A percentile compares a stretch with the other conserved stretches of the same genome.
These are phyloP conservation scores for Smutsia temminckii DNA, from an alignment of 2,797 vertebrate genomes.

Conservation along the genomic window DNA sequence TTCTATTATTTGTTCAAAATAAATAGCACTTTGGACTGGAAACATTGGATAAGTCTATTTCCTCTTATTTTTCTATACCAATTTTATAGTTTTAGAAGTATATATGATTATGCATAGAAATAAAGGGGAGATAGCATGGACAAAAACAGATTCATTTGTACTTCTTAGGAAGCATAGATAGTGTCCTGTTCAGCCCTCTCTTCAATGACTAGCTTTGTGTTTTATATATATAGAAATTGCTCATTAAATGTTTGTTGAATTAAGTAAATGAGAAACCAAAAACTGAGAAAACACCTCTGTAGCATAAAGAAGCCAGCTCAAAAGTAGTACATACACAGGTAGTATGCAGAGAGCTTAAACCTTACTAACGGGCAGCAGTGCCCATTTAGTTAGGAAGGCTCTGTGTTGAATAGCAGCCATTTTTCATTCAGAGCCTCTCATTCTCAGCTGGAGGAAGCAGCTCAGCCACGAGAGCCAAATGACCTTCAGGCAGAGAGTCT, in stretches of 20 bases:
- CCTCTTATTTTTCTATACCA: background rate
- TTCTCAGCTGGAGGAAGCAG: background rate
- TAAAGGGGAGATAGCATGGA: background rate
- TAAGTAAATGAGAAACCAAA: constrained; percentile 12
- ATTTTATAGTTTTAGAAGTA: background rate
- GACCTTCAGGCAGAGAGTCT: background rate
- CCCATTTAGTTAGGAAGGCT: background rate
- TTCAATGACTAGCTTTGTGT: background rate
- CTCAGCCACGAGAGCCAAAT: background rate
- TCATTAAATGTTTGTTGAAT: constrained; percentile 6
- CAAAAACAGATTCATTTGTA: background rate
- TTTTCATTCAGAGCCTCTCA: background rate
- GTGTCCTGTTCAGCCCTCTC: constrained; percentile 2
- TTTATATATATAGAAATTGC: background rate
- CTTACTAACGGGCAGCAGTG: background rate
- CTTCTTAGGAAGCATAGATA: background rate
- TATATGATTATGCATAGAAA: background rate
- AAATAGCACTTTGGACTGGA: constrained; percentile 27
- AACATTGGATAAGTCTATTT: constrained; percentile 30
- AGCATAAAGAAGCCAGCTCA: background rate
- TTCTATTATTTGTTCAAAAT: background rate
- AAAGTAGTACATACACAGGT: background rate
- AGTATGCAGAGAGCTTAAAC: background rate
- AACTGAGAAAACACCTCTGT: constrained; percentile 15
- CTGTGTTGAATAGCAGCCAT: background rate